Evolutionary conservation across 2,888 invertebrate species (phyloP), one percentile per base, ranked within the genome.

Genomic region (Pyrochroa serraticornis): DNA sequence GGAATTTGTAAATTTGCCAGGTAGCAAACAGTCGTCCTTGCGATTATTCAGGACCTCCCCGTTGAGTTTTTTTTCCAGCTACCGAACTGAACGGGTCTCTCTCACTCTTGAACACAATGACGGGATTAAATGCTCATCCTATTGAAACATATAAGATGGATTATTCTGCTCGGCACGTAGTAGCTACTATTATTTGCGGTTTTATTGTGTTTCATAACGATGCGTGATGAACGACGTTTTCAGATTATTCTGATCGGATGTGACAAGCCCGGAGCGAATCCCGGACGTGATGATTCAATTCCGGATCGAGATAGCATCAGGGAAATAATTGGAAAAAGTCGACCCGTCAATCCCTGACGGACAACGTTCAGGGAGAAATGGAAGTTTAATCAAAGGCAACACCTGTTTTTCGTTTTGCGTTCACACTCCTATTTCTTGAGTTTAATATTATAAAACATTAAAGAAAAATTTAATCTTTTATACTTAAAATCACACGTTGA

Each of bases 121-220:
- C 66, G 68, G 78, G 77, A 77, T 78, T 78, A 78, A 76, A 74
- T 72, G 74, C 75, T 77, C 77, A 77, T 78, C 78, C 78, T 67
- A 77, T 77, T 75, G 71, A 77, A 69, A 68, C 70, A 68, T 71
- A 70, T 70, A 77, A 76, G 77, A 77, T 77, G 76, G 77, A 79
- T 79, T 78, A 78, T 76, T 57, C 64, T 51, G 64, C 57, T 55
- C 64, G 63, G 66, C 62, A 69, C 65, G 62, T 64, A 62, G 67
- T 67, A 68, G 30, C 41, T 56, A 42, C 53, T 51, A 59, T 61
- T 47, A 55, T 60, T 63, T 63, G 62, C 46, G 63, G 58, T 51
- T 70, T 61, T 64, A 69, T 71, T 71, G 71, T 72, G 60, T 53
- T 63, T 60, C 43, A 61, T 71, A 71, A 71, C 66, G 72, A 70